Percentiles rank a stretch among this genome's conserved stretches.
phyloP scores from a whole-genome alignment of 2,113 vertebrate species.

The Phylloscopus whistleri region DNA sequence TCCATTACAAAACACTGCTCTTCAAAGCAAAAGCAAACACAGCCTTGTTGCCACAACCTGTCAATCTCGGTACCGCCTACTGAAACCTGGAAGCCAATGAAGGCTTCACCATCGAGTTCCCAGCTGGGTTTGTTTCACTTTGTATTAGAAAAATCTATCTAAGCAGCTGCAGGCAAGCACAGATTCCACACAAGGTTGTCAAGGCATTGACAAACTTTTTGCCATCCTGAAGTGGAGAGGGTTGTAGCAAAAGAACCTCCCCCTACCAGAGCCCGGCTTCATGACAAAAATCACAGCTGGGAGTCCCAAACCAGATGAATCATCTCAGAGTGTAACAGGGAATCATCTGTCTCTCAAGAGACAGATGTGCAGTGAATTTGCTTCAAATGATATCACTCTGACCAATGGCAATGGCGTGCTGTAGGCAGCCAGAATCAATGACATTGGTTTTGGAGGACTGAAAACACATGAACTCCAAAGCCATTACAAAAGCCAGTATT shows the following conservation, averaged over 20 bases:
- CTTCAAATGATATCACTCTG: background rate
- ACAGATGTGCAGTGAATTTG: background rate
- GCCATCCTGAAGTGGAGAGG: background rate
- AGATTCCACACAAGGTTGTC: background rate
- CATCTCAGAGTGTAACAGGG: background rate
- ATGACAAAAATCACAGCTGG: background rate
- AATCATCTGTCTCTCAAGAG: background rate
- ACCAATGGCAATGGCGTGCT: rapidly evolving
- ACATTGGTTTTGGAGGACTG: background rate
- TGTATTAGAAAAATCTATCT: background rate
- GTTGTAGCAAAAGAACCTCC: background rate
- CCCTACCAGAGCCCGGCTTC: background rate
- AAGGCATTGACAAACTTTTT: background rate
- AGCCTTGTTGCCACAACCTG: background rate
- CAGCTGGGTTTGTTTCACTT: background rate
- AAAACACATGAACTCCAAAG: background rate
- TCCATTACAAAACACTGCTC: background rate
- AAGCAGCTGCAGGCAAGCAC: background rate
- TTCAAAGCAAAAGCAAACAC: background rate
- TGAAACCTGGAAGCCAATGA: background rate
- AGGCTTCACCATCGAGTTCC: background rate
- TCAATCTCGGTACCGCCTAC: background rate
- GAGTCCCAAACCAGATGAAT: background rate
- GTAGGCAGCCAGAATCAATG: background rate
- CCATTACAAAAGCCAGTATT: background rate